phyloP scores from a whole-genome alignment of 2,797 vertebrate species.

The Schizopygopsis malacanthus region DNA sequence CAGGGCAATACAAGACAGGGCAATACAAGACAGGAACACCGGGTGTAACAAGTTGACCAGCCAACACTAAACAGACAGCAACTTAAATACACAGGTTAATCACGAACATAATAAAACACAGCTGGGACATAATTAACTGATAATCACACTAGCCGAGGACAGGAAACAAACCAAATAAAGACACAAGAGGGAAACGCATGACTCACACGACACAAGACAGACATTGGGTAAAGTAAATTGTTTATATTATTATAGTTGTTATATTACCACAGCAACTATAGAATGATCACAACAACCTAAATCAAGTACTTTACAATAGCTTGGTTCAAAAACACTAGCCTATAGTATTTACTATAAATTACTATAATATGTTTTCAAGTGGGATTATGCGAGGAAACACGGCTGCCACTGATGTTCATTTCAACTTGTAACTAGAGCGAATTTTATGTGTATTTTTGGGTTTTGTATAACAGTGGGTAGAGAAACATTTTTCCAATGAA shows the following conservation, averaged over 20 bases:
- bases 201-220: no score
- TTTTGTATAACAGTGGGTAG: neutral
- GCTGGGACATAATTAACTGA: no score
- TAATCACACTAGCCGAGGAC: no score
- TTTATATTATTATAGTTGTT: neutral
- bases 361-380: neutral
- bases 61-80: no score
- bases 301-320: neutral
- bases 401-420: neutral
- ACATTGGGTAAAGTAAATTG: neutral
- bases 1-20: no score
- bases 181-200: no score
- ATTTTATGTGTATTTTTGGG: neutral
- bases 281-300: neutral
- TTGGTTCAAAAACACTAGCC: neutral
- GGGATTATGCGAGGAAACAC: neutral
- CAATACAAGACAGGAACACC: no score
- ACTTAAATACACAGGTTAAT: no score
- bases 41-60: no score
- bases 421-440: neutral
- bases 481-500: neutral
- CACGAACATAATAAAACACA: no score
- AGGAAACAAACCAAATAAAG: no score
- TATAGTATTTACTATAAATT: neutral
- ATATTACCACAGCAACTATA: neutral